Base-by-base conservation (phyloP, 1,140 invertebrate species). In the Ephestia elutella region DNA sequence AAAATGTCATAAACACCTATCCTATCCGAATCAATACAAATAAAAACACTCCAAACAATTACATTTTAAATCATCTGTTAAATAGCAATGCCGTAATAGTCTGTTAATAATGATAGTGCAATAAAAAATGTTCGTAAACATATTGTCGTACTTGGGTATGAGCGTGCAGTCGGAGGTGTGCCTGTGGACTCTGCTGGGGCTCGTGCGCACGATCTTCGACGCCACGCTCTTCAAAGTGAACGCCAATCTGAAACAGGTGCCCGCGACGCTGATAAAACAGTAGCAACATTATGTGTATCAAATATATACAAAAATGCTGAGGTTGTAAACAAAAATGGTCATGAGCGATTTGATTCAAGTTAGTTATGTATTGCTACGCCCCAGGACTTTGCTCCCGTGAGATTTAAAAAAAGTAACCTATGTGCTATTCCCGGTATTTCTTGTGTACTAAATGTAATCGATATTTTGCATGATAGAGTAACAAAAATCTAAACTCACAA, bases 201-300 rank as follows among this genome's bases (percentile, higher is more conserved):
- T 88, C 13, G 49, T 87, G 53, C 63, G 82, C 20, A 86, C 78
- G 1, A 84, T 86, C 48, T 87, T 88, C 56, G 86, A 88, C 57
- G 86, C 82, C 2, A 86, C 83, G 13, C 74, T 86, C 17, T 88
- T 88, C 64, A 85, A 86, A 84, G 81, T 88, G 21, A 87, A 88
- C 57, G 72, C 82, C 56, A 87, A 88, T 71, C 66, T 88, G 54
- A 87, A 87, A 77, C 80, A 86, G 81, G 86, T 85, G 68, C 61
- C 32, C 20, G 13, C 13, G 2, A 7, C 11, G 2, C 8, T 11
- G 32, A 38, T 38, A 10, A 38, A 38, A 38, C 5, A 38, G 32
- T 38, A 9, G 32, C 2, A 38, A 11, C 11, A 38, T 38, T 11
- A 4, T 38, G 5, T 38, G 11, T 38, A 2, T 38, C 11, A 38